These are phyloP conservation scores for Phaonia tiefii DNA, from an alignment of 2,888 invertebrate genomes.

Conservation along the genomic window DNA sequence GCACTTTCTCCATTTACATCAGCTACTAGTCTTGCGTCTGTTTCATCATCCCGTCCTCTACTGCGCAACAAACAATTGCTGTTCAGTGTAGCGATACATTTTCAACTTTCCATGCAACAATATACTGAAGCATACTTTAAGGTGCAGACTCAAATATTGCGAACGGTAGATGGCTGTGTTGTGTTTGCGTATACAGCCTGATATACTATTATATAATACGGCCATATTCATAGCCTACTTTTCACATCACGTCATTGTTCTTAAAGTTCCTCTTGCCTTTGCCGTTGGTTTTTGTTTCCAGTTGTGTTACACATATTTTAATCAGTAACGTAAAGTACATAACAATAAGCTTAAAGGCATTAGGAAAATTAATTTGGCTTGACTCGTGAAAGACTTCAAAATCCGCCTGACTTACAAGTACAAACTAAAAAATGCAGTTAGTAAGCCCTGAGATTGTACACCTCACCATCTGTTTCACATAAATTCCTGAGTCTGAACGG, in stretches of 20 bases:
- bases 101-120: conserved; percentile 13
- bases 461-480: no score
- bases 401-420: conserved; percentile 3
- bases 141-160: conserved; percentile 34
- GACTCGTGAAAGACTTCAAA: conserved; percentile 45
- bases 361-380: conserved; percentile 64
- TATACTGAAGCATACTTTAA: conserved; percentile 49
- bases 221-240: conserved; percentile 53
- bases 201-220: background rate
- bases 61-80: conserved; percentile 9
- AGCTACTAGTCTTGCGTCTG: background rate
- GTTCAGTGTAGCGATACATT: conserved; percentile 17
- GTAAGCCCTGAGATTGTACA: conserved; percentile 44
- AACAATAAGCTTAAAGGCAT: conserved; percentile 54
- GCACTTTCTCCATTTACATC: background rate
- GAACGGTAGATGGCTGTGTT: no score
- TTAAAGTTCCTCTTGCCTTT: background rate
- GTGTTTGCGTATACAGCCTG: no score
- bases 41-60: background rate
- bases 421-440: conserved; percentile 27
- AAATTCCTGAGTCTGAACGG: no score
- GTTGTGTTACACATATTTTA: conserved; percentile 37
- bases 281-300: no score
- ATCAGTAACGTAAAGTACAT: conserved; percentile 45
- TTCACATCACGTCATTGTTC: conserved; percentile 21